Percentiles rank a stretch among this genome's conserved stretches.
These are phyloP conservation scores for Chroicocephalus ridibundus DNA, from an alignment of 2,113 vertebrate genomes.

Conservation along the genomic window DNA sequence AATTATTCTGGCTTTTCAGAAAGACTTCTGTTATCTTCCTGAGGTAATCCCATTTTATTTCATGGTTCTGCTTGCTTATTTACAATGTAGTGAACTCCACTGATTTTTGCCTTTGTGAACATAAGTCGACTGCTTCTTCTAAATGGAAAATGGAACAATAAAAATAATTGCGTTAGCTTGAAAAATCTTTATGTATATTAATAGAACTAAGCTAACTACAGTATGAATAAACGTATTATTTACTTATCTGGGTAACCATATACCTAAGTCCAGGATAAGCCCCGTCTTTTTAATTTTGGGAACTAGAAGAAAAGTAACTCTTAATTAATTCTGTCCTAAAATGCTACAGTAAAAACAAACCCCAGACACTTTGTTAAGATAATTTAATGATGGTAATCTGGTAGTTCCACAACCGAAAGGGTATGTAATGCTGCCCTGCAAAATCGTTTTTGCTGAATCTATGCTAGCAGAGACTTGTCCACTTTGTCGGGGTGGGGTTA, in stretches of 20 bases:
- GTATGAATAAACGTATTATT: background rate
- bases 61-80: background rate
- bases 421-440: background rate
- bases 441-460: background rate
- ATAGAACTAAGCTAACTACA: background rate
- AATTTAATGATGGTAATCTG: background rate
- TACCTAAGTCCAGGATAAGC: background rate
- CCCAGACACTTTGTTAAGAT: background rate
- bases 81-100: background rate
- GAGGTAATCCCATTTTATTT: background rate
- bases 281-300: background rate
- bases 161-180: background rate
- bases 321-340: background rate
- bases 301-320: background rate
- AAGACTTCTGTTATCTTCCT: background rate
- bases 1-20: background rate
- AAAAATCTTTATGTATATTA: background rate
- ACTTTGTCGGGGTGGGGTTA: conserved; percentile 17
- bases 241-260: background rate
- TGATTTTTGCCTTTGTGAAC: background rate
- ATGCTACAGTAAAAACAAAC: background rate
- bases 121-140: background rate
- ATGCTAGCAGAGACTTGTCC: conserved; percentile 51
- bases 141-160: background rate
- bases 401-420: background rate